A percentile compares a stretch with the other conserved stretches of the same genome.
These are phyloP conservation scores for Aphidius gifuensis DNA, from an alignment of 1,140 invertebrate genomes.

Conservation along the genomic window DNA sequence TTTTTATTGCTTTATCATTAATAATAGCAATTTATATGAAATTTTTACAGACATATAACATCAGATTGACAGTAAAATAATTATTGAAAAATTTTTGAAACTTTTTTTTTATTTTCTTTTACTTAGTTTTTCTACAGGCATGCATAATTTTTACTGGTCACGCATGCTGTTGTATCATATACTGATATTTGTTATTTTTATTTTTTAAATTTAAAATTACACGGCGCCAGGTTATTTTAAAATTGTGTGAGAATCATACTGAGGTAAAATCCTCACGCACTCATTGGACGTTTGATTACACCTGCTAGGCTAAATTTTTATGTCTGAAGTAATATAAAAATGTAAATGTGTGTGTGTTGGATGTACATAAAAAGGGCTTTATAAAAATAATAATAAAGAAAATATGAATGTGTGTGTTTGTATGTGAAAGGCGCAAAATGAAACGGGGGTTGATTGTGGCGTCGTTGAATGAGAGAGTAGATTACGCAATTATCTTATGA, in stretches of 20 bases:
- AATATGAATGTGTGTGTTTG: background rate
- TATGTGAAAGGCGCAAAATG: too few species aligned
- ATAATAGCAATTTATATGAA: too few species aligned
- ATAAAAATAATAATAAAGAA: background rate
- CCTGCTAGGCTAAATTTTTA: background rate
- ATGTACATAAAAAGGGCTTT: background rate
- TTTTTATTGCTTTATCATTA: too few species aligned
- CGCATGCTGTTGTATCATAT: background rate
- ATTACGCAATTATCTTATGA: slow-evolving; percentile 49
- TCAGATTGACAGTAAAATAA: too few species aligned
- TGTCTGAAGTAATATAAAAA: background rate
- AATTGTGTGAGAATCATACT: slow-evolving; percentile 17
- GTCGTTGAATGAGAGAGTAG: slow-evolving; percentile 17
- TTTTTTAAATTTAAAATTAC: slow-evolving; percentile 17
- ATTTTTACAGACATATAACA: too few species aligned
- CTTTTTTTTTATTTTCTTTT: too few species aligned
- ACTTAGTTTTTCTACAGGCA: too few species aligned
- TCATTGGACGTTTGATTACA: slow-evolving; percentile 11
- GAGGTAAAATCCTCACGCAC: slow-evolving; percentile 22
- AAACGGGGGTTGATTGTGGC: slow-evolving; percentile 38
- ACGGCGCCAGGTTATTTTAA: slow-evolving; percentile 15
- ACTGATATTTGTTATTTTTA: background rate
- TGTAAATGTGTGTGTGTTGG: background rate
- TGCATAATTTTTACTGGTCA: slow-evolving; percentile 1
- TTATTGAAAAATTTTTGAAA: too few species aligned